Evolutionary conservation across 2,888 invertebrate species (phyloP).

Genomic region (Heliconius sara): DNA sequence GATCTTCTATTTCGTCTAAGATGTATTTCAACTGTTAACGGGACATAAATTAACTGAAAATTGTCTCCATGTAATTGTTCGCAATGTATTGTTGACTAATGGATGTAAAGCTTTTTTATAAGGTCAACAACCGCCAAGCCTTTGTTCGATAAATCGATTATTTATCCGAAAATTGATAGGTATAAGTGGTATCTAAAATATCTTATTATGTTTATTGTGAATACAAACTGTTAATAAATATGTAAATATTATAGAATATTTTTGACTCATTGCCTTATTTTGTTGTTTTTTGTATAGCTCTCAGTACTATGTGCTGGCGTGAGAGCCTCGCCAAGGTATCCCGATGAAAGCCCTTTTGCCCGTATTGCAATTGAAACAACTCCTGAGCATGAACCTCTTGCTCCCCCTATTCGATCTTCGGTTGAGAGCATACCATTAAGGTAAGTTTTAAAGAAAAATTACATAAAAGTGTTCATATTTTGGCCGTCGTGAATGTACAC

Average conservation of each 20-base stretch:
- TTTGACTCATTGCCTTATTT: conserved; percentile 16
- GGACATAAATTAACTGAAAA: conserved; percentile 44
- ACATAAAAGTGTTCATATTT: too few species aligned
- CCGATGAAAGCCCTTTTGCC: conserved; percentile 59
- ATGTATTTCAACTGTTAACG: conserved; percentile 36
- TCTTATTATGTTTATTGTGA: conserved; percentile 8
- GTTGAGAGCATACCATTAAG: conserved; percentile 88
- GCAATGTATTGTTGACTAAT: conserved; percentile 66
- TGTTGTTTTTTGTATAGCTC: conserved; percentile 57
- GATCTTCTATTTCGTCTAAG: conserved; percentile 13
- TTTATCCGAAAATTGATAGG: conserved; percentile 64
- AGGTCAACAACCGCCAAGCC: conserved; percentile 69
- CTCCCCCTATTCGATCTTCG: conserved; percentile 87
- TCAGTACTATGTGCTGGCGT: conserved; percentile 62
- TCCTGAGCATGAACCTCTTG: conserved; percentile 71
- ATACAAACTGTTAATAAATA: conserved; percentile 24
- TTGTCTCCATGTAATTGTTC: conserved; percentile 67
- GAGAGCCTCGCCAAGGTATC: conserved; percentile 66
- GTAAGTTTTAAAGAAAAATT: conserved; percentile 52
- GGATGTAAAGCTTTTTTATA: conserved; percentile 62
- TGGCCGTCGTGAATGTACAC: not conserved
- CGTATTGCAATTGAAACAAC: conserved; percentile 73
- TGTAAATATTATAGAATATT: conserved; percentile 30
- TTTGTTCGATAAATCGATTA: conserved; percentile 65
- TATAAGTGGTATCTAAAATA: conserved; percentile 50